phyloP scores from a whole-genome alignment of 2,113 vertebrate genomes.

The Cebidichthys violaceus region DNA sequence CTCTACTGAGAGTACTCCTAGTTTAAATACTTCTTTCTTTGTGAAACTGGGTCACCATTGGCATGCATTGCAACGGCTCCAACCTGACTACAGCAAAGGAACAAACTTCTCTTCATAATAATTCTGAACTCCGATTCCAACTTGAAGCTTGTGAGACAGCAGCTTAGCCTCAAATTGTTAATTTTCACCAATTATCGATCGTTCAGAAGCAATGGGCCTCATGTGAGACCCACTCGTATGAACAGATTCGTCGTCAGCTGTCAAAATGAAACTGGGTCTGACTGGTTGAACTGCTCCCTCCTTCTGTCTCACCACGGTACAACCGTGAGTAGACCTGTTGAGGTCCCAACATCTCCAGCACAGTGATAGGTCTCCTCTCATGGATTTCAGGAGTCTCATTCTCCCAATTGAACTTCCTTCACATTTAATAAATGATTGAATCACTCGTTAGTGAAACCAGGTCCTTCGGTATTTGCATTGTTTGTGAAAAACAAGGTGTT shows the following conservation, averaged over 20 bases:
- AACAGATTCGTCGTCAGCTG: too few relatives aligned
- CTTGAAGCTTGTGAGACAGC: background rate
- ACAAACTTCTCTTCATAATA: background rate
- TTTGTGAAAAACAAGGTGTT: too few relatives aligned
- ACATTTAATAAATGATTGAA: too few relatives aligned
- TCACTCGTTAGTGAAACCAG: background rate
- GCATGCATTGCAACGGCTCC: background rate
- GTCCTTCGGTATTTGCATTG: too few relatives aligned
- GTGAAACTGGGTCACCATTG: slow-evolving; percentile 9
- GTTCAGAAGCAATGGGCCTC: background rate
- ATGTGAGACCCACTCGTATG: background rate
- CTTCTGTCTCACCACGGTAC: too few relatives aligned
- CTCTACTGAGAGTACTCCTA: background rate
- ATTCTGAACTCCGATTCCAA: background rate
- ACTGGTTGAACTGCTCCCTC: too few relatives aligned
- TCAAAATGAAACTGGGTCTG: too few relatives aligned
- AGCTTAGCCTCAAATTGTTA: background rate
- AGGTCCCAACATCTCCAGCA: too few relatives aligned
- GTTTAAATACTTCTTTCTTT: background rate
- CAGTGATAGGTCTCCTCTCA: too few relatives aligned
- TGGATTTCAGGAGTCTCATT: too few relatives aligned
- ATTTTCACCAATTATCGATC: background rate
- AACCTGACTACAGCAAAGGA: background rate
- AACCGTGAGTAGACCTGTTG: too few relatives aligned
- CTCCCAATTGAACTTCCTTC: too few relatives aligned